phyloP scores from a whole-genome alignment of 1,140 invertebrate species.

The Drosophila burlai region DNA sequence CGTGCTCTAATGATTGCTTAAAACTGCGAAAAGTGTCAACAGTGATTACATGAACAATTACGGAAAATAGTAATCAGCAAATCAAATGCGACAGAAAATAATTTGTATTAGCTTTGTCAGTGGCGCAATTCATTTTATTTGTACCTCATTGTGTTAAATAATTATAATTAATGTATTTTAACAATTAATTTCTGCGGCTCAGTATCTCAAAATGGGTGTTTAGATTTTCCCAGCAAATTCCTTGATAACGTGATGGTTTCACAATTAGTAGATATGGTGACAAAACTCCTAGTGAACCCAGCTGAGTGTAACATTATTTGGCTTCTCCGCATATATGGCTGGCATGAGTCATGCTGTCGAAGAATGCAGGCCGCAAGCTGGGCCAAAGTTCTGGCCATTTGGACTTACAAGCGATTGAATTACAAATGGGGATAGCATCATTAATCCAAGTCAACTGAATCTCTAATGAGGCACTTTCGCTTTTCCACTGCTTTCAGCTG shows the following conservation, averaged over 20 bases:
- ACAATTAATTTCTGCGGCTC: background rate
- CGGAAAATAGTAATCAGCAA: constrained; percentile 5
- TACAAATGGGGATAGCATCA: constrained; percentile 48
- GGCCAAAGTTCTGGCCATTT: constrained; percentile 16
- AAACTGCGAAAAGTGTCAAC: constrained; percentile 38
- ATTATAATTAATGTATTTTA: constrained; percentile 1
- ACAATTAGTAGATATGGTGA: constrained; percentile 9
- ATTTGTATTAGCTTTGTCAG: constrained; percentile 36
- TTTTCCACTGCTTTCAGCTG: constrained; percentile 42
- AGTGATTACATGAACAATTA: constrained; percentile 17
- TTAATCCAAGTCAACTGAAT: constrained; percentile 45
- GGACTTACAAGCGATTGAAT: constrained; percentile 48
- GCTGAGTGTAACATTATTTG: background rate
- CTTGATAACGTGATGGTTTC: constrained; percentile 14
- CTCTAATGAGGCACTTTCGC: constrained; percentile 42
- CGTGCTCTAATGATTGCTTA: constrained; percentile 13
- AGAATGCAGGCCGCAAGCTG: background rate
- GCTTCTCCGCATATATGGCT: constrained; percentile 10
- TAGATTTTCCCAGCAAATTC: constrained; percentile 22
- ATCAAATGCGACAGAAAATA: constrained; percentile 4
- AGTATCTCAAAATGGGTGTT: background rate
- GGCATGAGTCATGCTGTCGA: constrained; percentile 3
- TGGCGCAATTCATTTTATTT: constrained; percentile 50
- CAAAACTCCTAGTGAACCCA: background rate
- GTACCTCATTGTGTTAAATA: constrained; percentile 24